Conservation (phyloP, 2,888 invertebrate genomes). For the Limulus polyphemus region DNA sequence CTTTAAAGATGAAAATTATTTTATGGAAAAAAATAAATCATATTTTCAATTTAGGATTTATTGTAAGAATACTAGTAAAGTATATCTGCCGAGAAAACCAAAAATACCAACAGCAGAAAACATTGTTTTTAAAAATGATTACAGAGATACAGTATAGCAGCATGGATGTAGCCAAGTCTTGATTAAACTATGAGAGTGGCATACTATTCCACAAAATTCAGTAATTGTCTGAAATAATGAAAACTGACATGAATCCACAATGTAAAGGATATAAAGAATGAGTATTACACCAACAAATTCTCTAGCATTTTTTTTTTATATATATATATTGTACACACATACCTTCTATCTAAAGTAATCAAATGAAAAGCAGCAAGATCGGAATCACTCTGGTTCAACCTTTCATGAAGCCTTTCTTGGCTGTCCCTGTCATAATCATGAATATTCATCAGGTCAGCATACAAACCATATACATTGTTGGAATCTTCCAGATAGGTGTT, state of each 20-base stretch:
- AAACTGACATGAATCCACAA: no score
- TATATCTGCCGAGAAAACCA: no score
- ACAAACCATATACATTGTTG: slow-evolving; percentile 78
- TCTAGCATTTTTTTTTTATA: background rate
- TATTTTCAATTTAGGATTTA: no score
- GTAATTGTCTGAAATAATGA: no score
- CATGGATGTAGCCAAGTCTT: background rate
- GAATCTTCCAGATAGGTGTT: slow-evolving; percentile 29
- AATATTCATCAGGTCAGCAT: slow-evolving; percentile 76
- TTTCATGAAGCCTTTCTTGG: slow-evolving; percentile 59
- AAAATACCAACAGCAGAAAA: no score
- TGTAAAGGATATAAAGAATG: no score
- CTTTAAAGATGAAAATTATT: no score
- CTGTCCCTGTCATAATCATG: slow-evolving; percentile 72
- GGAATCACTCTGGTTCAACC: slow-evolving; percentile 64
- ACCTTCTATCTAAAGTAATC: slow-evolving; percentile 19
- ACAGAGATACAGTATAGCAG: background rate
- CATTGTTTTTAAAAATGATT: background rate
- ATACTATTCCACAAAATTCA: no score
- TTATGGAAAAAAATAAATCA: no score
- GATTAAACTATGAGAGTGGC: no score
- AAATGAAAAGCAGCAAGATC: slow-evolving; percentile 45
- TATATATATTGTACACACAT: background rate
- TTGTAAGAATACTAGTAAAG: no score
- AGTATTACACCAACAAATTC: no score